Evolutionary conservation across 2,797 vertebrate species (phyloP), one percentile per base, ranked within the genome.

Genomic region (Channa striata): DNA sequence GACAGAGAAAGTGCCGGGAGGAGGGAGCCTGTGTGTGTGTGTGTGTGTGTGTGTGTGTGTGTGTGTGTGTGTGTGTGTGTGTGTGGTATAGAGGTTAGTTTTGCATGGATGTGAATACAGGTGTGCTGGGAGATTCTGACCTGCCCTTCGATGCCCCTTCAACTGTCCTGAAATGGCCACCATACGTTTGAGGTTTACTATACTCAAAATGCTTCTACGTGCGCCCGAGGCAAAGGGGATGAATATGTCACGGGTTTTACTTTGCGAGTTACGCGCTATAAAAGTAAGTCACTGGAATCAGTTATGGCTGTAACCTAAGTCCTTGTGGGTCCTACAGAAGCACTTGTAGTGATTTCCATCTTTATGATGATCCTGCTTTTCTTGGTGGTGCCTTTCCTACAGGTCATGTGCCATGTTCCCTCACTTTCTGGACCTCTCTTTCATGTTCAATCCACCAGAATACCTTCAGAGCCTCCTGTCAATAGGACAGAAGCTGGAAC

Each of bases 401-500:
- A 74, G 44, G 17, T 19, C 6, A 4, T 8, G 47, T 16, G 14
- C 13, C n/a, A n/a, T 6, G 11, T 57, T 65, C 64, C 33, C 17
- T 60, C 60, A 16, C 17, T 25, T 69, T 84, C 84, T 77, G 58
- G 82, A 53, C 30, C 23, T 42, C 60, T 78, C 77, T 67, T 74
- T 47, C 48, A 64, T 23, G 44, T 65, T 51, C 74, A 69, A 0
- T 21, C 23, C 52, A 20, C 39, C 43, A 77, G 75, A 78, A 75
- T 53, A 10, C 17, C 19, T 48, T 21, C n/a, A n/a, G n/a, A 51
- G 47, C 30, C 37, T 40, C 25, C 48, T 40, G 61, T 84, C 72
- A 80, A 80, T 56, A 56, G 77, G 7, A 11, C 17, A 72, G 47
- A 60, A 59, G 64, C 83, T 79, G 75, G 74, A 84, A 72, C 56